Percentiles rank a stretch among this genome's conserved stretches.
phyloP scores from a whole-genome alignment of 2,113 vertebrate species.

The Callipepla squamata region DNA sequence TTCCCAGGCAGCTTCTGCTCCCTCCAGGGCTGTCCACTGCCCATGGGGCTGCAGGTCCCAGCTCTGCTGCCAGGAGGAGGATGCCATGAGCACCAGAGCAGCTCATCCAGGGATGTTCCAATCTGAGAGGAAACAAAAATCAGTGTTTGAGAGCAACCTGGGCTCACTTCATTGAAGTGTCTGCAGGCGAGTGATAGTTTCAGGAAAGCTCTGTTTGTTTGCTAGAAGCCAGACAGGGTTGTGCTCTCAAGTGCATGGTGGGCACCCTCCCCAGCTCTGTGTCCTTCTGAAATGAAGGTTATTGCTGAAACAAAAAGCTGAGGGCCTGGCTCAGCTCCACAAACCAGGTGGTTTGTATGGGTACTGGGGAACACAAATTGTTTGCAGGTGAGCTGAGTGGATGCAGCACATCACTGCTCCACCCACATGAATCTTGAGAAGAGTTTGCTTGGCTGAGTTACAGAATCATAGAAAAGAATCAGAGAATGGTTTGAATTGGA shows the following conservation, averaged over 20 bases:
- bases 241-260: fast-evolving
- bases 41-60: background rate
- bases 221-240: fast-evolving
- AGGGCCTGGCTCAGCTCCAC: background rate
- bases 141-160: background rate
- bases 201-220: background rate
- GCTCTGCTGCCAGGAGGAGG: background rate
- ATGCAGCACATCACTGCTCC: fast-evolving
- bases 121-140: background rate
- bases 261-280: background rate
- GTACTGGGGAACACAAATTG: background rate
- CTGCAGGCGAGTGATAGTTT: background rate
- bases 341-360: fast-evolving
- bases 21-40: background rate
- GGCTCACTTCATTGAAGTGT: fast-evolving
- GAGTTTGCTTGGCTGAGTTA: background rate
- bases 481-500: too few relatives aligned
- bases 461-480: too few relatives aligned
- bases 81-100: background rate
- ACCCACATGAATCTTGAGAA: background rate
- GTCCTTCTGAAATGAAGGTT: background rate
- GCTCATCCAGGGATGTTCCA: background rate
- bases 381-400: fast-evolving
- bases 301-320: background rate
- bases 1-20: background rate